Evolutionary conservation across 2,888 invertebrate genomes (phyloP).

Genomic region (Alcis repandata): DNA sequence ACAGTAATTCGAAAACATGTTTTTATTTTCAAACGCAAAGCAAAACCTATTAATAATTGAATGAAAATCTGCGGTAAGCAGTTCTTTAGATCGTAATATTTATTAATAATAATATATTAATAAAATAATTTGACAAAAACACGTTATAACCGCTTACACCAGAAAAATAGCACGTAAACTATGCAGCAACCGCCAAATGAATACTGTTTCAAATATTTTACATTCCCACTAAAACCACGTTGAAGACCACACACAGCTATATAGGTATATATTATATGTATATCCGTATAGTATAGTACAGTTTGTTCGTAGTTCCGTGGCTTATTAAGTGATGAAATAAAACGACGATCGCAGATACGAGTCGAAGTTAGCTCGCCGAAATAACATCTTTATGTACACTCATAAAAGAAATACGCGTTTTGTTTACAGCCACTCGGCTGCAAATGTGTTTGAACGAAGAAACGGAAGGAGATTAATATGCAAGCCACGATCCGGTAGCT

Average conservation of each 20-base stretch:
- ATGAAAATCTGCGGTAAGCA: too few relatives aligned
- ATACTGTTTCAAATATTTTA: background rate
- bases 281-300: background rate
- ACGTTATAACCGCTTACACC: too few relatives aligned
- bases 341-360: conserved; percentile 5
- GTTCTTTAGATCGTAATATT: too few relatives aligned
- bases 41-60: too few relatives aligned
- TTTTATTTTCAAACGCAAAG: too few relatives aligned
- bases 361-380: conserved; percentile 16
- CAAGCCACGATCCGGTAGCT: conserved; percentile 12
- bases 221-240: background rate
- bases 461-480: conserved; percentile 18
- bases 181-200: too few relatives aligned
- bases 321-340: conserved; percentile 22
- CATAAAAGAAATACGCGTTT: conserved; percentile 18
- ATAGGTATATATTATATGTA: background rate
- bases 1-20: too few relatives aligned
- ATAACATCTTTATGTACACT: conserved; percentile 19
- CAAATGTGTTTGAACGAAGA: conserved; percentile 3
- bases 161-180: too few relatives aligned
- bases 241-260: background rate
- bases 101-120: too few relatives aligned
- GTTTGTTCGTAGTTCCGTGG: background rate
- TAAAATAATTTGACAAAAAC: too few relatives aligned
- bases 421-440: conserved; percentile 25